Conservation (phyloP, 2,888 invertebrate species). For the Leptarthrus brevirostris region DNA sequence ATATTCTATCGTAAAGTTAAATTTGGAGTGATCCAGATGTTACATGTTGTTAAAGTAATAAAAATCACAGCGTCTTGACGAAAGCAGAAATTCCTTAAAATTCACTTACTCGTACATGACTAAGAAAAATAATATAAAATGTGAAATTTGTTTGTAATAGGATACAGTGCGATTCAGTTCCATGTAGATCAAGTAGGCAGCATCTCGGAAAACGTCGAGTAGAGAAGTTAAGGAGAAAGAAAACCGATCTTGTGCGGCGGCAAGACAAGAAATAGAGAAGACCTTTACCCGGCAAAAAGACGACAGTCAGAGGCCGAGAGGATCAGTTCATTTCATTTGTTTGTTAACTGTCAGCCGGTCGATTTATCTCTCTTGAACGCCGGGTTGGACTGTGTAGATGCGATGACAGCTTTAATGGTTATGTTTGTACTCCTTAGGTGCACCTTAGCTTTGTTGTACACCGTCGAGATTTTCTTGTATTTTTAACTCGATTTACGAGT, state of each 20-base stretch:
- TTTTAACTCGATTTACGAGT: constrained; percentile 46
- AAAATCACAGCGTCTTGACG: neutral
- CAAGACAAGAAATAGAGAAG: constrained; percentile 37
- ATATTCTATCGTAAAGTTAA: too few species aligned
- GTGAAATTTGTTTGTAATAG: constrained; percentile 20
- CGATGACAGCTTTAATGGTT: constrained; percentile 56
- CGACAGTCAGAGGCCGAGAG: constrained; percentile 28
- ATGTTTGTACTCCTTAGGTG: constrained; percentile 51
- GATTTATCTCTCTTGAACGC: constrained; percentile 56
- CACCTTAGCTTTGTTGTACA: constrained; percentile 46
- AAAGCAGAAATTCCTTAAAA: neutral
- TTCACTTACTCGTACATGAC: neutral
- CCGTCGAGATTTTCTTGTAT: constrained; percentile 39
- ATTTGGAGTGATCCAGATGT: too few species aligned
- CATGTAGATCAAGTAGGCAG: constrained; percentile 26
- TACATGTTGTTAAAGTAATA: constrained; percentile 27
- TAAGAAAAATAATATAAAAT: constrained; percentile 19
- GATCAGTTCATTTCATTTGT: constrained; percentile 56
- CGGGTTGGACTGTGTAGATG: constrained; percentile 52
- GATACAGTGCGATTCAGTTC: neutral
- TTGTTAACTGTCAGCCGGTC: constrained; percentile 57
- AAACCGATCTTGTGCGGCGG: constrained; percentile 41
- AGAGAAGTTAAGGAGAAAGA: neutral
- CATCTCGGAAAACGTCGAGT: neutral
- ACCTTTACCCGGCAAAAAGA: constrained; percentile 14